Evolutionary conservation across 2,888 invertebrate genomes (phyloP), one percentile per base, ranked within the genome.

Genomic region (Oligia latruncula): DNA sequence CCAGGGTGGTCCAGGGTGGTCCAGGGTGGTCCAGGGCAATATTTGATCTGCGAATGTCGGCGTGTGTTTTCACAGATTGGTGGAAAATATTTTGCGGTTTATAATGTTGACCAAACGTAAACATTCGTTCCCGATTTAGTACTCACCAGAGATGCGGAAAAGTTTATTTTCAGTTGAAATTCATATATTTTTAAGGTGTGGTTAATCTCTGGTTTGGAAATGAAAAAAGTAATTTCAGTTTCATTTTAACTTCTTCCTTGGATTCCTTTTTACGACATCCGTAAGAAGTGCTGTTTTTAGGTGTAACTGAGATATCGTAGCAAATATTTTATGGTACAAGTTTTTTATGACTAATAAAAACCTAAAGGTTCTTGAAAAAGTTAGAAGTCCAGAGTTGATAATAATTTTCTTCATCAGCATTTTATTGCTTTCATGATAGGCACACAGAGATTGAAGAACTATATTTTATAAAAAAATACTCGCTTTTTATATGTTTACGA

Each of bases 31-130:
- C 29, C 29, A 29, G 29, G 29, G 67, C 67, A 55, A 58, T 58
- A 35, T 83, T 72, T 73, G 64, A 65, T 60, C 46, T 49, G 66
- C 29, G 40, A 29, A 55, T 67, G 55, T 65, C 46, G 62, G 70
- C 70, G 64, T 20, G 68, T 73, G 76, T 78, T 88, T 81, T 66
- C 40, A 46, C 62, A 67, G 77, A 67, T 77, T 80, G 77, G 73
- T 73, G 77, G 78, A 86, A 84, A 77, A 71, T 76, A 75, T 78
- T 43, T 55, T 49, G 64, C 68, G 64, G 60, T 49, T 76, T 71
- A 73, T 71, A 85, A 86, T 71, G 75, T 86, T 84, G 62, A 73
- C 83, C 71, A 13, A 71, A 66, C 23, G 76, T 82, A 78, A 82
- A 85, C 75, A 84, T 58, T 43, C 35, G 73, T 62, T 71, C 46